These are phyloP conservation scores for Mystacornis crossleyi DNA, from an alignment of 2,113 vertebrate species.

Conservation along the genomic window DNA sequence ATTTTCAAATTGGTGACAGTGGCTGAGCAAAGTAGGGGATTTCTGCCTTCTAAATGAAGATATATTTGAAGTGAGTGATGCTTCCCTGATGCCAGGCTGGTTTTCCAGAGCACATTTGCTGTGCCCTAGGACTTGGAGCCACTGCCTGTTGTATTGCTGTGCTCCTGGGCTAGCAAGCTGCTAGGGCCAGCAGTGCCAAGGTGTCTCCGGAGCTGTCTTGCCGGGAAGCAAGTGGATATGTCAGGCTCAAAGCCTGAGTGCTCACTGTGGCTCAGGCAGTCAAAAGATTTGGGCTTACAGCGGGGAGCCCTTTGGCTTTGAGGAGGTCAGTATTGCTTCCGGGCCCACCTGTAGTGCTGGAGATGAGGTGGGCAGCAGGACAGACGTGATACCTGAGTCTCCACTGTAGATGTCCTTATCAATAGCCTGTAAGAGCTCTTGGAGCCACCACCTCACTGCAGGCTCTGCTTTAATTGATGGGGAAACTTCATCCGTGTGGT, in stretches of 20 bases:
- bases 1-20: neutral
- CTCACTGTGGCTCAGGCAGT: neutral
- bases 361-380: neutral
- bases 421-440: neutral
- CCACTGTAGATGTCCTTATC: neutral
- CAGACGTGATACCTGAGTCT: neutral
- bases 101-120: slow-evolving; percentile 13
- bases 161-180: neutral
- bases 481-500: neutral
- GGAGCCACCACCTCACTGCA: rapidly evolving
- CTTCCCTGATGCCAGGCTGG: neutral
- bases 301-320: neutral
- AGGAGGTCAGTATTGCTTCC: neutral
- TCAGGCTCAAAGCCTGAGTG: neutral
- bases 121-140: neutral
- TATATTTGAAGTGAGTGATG: neutral
- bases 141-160: neutral
- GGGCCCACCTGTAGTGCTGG: neutral
- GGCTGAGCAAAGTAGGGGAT: neutral
- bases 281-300: neutral
- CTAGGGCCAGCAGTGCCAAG: neutral
- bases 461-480: neutral
- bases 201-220: neutral
- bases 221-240: rapidly evolving
- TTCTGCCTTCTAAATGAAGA: slow-evolving; percentile 31